phyloP scores from a whole-genome alignment of 2,888 invertebrate genomes.

The Epinotia brunnichana region DNA sequence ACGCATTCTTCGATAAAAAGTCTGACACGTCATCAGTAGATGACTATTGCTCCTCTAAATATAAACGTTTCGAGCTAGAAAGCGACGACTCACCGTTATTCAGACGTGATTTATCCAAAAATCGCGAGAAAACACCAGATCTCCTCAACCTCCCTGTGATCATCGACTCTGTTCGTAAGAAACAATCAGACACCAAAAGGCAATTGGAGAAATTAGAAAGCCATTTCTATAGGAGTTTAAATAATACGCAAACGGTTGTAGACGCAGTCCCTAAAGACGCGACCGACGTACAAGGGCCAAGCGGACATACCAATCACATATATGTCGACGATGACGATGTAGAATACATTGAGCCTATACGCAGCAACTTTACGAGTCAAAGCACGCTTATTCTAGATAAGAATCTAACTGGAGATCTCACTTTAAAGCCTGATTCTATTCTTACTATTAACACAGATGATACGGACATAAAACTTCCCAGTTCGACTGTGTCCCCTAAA shows the following conservation, averaged over 20 bases:
- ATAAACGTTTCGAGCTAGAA: slow-evolving; percentile 80
- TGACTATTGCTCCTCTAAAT: slow-evolving; percentile 81
- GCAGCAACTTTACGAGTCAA: slow-evolving; percentile 78
- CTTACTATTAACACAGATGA: slow-evolving; percentile 77
- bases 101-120: slow-evolving; percentile 62
- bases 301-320: slow-evolving; percentile 72
- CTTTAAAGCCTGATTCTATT: slow-evolving; percentile 68
- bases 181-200: slow-evolving; percentile 74
- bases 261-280: slow-evolving; percentile 79
- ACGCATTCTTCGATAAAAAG: slow-evolving; percentile 80
- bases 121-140: slow-evolving; percentile 74
- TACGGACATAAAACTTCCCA: slow-evolving; percentile 76
- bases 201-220: slow-evolving; percentile 79
- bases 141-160: slow-evolving; percentile 76
- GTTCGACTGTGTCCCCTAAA: slow-evolving; percentile 77
- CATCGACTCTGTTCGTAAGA: slow-evolving; percentile 77
- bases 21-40: slow-evolving; percentile 80
- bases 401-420: slow-evolving; percentile 58
- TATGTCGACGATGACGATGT: slow-evolving; percentile 75
- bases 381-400: slow-evolving; percentile 79
- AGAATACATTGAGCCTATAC: slow-evolving; percentile 81
- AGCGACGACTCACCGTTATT: slow-evolving; percentile 80
- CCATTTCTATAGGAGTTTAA: slow-evolving; percentile 77
- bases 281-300: slow-evolving; percentile 72
- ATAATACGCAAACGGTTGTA: slow-evolving; percentile 70